Percentiles rank a stretch among this genome's conserved stretches.
Conservation (phyloP, 2,797 vertebrate genomes). For the Rhinogobio ventralis region DNA sequence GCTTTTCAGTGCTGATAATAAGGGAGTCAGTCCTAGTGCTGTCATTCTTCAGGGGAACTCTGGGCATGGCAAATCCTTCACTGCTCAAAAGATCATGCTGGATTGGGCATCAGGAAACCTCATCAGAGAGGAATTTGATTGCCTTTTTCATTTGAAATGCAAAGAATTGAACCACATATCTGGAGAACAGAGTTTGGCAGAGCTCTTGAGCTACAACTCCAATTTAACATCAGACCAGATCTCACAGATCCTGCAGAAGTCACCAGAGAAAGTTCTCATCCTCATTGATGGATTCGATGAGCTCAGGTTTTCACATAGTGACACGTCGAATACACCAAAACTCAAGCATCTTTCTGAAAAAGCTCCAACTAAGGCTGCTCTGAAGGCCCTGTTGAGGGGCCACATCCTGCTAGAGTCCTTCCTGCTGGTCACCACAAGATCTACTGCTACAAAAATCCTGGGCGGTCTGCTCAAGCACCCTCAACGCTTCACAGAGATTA, state of each 20-base stretch:
- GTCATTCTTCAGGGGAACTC: constrained; percentile 55
- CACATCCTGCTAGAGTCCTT: constrained; percentile 11
- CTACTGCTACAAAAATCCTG: constrained; percentile 30
- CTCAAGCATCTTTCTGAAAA: constrained; percentile 8
- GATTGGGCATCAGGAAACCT: constrained; percentile 47
- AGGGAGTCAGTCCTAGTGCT: constrained; percentile 1
- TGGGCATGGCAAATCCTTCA: constrained; percentile 54
- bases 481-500: constrained; percentile 45
- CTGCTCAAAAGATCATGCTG: constrained; percentile 47
- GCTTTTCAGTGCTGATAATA: constrained; percentile 9
- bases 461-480: constrained; percentile 34
- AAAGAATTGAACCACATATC: constrained; percentile 42
- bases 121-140: constrained; percentile 15
- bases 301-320: constrained; percentile 15
- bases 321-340: neutral
- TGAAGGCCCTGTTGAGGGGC: constrained; percentile 37
- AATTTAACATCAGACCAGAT: constrained; percentile 32
- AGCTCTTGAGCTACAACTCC: constrained; percentile 37
- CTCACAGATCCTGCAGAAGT: constrained; percentile 29
- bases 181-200: constrained; percentile 18
- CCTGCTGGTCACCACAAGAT: constrained; percentile 47
- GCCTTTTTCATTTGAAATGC: constrained; percentile 48
- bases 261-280: constrained; percentile 34
- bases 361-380: neutral
- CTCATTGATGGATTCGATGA: constrained; percentile 58